These are phyloP conservation scores for Monomorium pharaonis DNA, from an alignment of 1,140 invertebrate species.

Conservation along the genomic window DNA sequence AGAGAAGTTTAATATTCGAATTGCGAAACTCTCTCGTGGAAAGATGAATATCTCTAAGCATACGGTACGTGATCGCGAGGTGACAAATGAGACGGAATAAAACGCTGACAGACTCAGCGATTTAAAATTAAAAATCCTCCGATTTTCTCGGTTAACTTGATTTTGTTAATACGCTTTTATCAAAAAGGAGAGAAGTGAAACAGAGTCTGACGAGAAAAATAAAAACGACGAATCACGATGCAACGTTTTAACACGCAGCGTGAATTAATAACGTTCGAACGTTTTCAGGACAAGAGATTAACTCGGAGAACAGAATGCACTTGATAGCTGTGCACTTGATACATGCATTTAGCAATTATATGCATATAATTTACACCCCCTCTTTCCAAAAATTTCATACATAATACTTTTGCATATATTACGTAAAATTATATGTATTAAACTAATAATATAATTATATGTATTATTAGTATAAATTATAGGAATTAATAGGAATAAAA, in stretches of 20 bases:
- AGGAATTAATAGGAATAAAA: too few relatives aligned
- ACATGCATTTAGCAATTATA: background rate
- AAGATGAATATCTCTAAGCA: constrained; percentile 14
- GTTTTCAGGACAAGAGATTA: background rate
- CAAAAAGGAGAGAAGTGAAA: background rate
- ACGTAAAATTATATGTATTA: background rate
- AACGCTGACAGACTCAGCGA: constrained; percentile 38
- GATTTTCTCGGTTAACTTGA: constrained; percentile 16
- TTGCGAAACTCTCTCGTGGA: background rate
- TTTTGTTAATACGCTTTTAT: background rate
- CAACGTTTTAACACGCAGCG: background rate
- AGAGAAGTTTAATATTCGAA: constrained; percentile 19
- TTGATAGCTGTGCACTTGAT: background rate
- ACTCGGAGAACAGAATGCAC: background rate
- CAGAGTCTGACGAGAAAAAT: background rate
- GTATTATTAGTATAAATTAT: too few relatives aligned
- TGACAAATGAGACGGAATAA: constrained; percentile 46
- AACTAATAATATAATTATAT: background rate
- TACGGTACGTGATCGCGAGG: background rate
- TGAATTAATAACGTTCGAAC: constrained; percentile 51
- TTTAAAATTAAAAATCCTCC: constrained; percentile 52
- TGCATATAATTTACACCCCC: too few relatives aligned
- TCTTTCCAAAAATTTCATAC: background rate
- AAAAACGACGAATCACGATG: background rate
- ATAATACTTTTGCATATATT: background rate